Base-by-base conservation (phyloP, 2,888 invertebrate species). In the Horisme vitalbata region DNA sequence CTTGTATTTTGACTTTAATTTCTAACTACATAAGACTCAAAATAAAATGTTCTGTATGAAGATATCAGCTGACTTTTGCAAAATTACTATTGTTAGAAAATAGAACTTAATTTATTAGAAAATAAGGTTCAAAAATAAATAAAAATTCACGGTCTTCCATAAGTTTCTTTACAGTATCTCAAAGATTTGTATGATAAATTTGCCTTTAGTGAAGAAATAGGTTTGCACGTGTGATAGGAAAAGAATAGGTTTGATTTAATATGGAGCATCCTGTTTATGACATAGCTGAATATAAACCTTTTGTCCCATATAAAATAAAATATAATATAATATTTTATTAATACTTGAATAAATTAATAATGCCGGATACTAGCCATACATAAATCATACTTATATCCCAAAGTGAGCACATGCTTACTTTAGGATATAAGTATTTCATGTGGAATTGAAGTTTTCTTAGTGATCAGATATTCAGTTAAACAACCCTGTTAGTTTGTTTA, bases 191-290 rank as follows among this genome's bases (percentile, higher is more conserved):
- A 35, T 49, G 34, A 31, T 52, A 32, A 11, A 35, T 44, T 23
- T 24, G 20, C 30, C 30, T 7, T 27, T 14, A 41, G 15, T 31
- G 41, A 37, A 39, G 3, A n/a, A 20, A 36, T 6, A 39, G 18
- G 28, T 41, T 23, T 46, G 45, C 41, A 49, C 45, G 44, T 54
- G 51, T 34, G 31, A 36, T 27, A 12, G 26, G 26, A 34, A 34
- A 14, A 14, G 7, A 39, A 34, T 30, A 27, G 27, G 33, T 37
- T 45, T 21, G 15, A 52, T 53, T 46, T 46, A 39, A 46, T 46
- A 32, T 39, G 15, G 27, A 41, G 13, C 14, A 24, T 31, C 11
- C 14, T 11, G 6, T 7, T 32, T 18, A 32, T 12, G 13, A 7
- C 11, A 14, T 10, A 36, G 2, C 11, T 21, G n/a, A n/a, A n/a